Evolutionary conservation across 30 jellyfish, hydroid and myxozoan species (phyloP), one percentile per base, ranked within the genome.

Genomic region (Aurelia aurita complex sp. Pacific): DNA sequence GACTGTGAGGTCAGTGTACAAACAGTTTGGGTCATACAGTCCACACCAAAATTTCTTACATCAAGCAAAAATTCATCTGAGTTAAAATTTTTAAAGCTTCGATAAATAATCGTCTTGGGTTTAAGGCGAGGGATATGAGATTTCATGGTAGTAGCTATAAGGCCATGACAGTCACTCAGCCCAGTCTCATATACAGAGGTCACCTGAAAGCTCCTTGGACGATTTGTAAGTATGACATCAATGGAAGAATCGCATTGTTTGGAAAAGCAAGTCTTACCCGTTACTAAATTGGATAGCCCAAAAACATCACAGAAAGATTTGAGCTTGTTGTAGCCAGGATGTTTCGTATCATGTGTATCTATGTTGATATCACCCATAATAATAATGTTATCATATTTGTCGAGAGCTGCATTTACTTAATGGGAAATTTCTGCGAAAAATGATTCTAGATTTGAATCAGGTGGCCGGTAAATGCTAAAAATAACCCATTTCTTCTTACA

Each of bases 361-460:
- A 78, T 64, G 62, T 78, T 78, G 35, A 78, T 35, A 59, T 78
- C 88, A 12, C 82, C 88, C 79, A 64, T 10, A 36, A 77, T 63
- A 32, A 77, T 77, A 54, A 78, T 62, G 43, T 78, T 78, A 62
- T 78, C 88, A 54, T 66, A 78, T 78, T 78, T 78, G 2, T 34
- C 72, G 11, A 78, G 82, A 78, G 88, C 88, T 40, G 33, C 13
- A 43, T 78, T 78, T 32, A 78, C 77, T 15, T 32, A 42, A 0
- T 42, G 62, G 23, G 23, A 42, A 9, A 60, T 32, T 32, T 60
- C 82, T n/a, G 19, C 0, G 17, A 68, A 80, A 36, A 65, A 80
- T 61, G 34, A 14, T 32, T 76, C 74, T 63, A 57, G 71, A 57
- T 75, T 76, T 57, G 76, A 55, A 36, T 76, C 87, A 10, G 87